Conservation (phyloP, 2,888 invertebrate species). For the Lepetodrilus schrolli region DNA sequence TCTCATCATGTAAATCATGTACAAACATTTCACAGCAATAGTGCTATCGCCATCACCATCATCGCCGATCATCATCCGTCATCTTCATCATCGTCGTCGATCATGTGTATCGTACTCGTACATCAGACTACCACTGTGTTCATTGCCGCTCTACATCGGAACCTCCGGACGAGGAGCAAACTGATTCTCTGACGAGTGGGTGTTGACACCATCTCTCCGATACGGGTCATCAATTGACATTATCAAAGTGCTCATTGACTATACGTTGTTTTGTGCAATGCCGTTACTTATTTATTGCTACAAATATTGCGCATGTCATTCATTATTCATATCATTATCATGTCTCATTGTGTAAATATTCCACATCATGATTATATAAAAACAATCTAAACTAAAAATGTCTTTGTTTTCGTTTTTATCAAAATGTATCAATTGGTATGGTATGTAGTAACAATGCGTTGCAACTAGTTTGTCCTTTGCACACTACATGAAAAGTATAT, state of each 20-base stretch:
- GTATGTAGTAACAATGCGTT: too few relatives aligned
- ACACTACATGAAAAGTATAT: too few relatives aligned
- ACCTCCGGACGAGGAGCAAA: neutral
- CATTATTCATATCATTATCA: conserved; percentile 9
- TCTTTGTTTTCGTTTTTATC: neutral
- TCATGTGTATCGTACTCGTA: neutral
- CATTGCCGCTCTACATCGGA: neutral
- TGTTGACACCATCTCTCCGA: conserved; percentile 21
- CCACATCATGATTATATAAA: conserved; percentile 1
- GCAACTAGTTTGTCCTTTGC: too few relatives aligned
- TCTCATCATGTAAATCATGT: conserved; percentile 7
- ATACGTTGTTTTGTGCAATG: neutral
- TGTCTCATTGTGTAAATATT: conserved; percentile 9
- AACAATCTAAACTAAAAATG: neutral
- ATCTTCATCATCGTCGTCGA: neutral
- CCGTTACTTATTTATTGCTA: conserved; percentile 14
- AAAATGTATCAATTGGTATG: too few relatives aligned
- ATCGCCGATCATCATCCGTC: neutral
- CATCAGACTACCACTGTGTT: neutral
- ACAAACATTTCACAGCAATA: too few relatives aligned
- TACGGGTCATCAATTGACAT: conserved; percentile 15
- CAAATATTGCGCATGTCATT: neutral
- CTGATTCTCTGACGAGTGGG: neutral
- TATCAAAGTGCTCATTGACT: conserved; percentile 21
- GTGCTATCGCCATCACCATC: neutral